Base-by-base conservation (phyloP, 2,113 vertebrate genomes). In the mouse (Mus musculus) region DNA sequence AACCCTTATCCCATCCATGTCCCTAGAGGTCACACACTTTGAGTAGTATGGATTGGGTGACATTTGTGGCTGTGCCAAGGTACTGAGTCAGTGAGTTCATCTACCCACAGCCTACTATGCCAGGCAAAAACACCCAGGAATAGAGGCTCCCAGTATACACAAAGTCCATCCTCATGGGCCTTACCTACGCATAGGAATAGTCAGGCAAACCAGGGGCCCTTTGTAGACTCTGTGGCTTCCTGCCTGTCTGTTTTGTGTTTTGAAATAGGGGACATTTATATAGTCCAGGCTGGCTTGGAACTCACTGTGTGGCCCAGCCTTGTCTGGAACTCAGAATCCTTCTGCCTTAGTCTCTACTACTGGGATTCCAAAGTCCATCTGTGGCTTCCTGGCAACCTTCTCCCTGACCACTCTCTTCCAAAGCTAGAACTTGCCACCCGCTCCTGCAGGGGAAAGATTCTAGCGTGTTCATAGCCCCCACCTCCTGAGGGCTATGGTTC, bases 401-500 rank as follows among this genome's bases (percentile, higher is more conserved):
- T 94, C 12, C 9, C 77, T 17, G 16, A 6, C 69, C 2, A 0
- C 6, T 33, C 46, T 17, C 59, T 49, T 46, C 33, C 67, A 52
- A 67, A 81, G 81, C n/a, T 71, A 4, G 49, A 9, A 33, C 13
- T 65, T 82, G 3, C 59, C 17, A 14, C 77, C 82, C 14, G 14
- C 7, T 42, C 19, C 85, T 76, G 65, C 54, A 33, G 33, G 49
- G 52, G 69, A 75, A 28, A 33, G 39, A 8, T 54, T n/a, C 52
- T 17, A 9, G 20, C 1, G 0, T 10, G 2, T 89, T 33, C 22
- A 24, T 2, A 28, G 28, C 12, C 5, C 14, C 33, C 54, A 7
- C n/a, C 3, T 46, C 39, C 36, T 17, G 49, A 49, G 49, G 49
- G 49, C 49, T 49, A 49, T 12, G 1, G 56, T 89, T 80, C 13